These are phyloP conservation scores for Drosophila insularis DNA, from an alignment of 1,140 invertebrate genomes.

Conservation along the genomic window DNA sequence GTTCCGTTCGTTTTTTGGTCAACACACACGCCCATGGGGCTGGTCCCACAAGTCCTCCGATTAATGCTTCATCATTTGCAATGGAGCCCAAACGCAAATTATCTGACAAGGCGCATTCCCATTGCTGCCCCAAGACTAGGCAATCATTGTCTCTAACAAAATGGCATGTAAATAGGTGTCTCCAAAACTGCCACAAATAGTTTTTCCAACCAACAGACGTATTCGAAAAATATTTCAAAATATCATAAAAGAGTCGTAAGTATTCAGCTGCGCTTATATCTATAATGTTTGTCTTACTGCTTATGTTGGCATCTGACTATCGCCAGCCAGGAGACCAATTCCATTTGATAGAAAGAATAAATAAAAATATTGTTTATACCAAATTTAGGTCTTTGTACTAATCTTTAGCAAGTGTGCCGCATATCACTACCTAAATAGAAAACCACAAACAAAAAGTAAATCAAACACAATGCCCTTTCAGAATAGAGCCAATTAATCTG, in stretches of 20 bases:
- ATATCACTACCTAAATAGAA: not conserved
- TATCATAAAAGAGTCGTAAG: too few species aligned
- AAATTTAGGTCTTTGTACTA: not conserved
- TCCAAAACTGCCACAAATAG: too few species aligned
- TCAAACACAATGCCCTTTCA: constrained; percentile 35
- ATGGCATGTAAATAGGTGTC: constrained; percentile 18
- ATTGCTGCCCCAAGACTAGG: not conserved
- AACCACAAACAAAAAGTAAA: constrained; percentile 29
- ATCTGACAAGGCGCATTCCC: constrained; percentile 48
- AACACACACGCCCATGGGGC: constrained; percentile 60
- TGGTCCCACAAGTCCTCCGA: constrained; percentile 49
- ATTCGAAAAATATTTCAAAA: too few species aligned
- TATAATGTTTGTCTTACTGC: not conserved
- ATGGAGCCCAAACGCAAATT: constrained; percentile 48
- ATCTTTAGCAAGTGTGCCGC: not conserved
- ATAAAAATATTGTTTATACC: not conserved
- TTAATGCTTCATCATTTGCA: constrained; percentile 76
- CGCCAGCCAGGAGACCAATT: not conserved
- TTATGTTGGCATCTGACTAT: not conserved
- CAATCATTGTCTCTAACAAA: constrained; percentile 31
- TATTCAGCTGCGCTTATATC: too few species aligned
- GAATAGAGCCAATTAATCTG: constrained; percentile 58
- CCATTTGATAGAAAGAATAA: not conserved
- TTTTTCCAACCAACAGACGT: too few species aligned
- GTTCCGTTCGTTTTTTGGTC: constrained; percentile 37